phyloP scores from a whole-genome alignment of 1,140 invertebrate species.

The Drosophila varians region DNA sequence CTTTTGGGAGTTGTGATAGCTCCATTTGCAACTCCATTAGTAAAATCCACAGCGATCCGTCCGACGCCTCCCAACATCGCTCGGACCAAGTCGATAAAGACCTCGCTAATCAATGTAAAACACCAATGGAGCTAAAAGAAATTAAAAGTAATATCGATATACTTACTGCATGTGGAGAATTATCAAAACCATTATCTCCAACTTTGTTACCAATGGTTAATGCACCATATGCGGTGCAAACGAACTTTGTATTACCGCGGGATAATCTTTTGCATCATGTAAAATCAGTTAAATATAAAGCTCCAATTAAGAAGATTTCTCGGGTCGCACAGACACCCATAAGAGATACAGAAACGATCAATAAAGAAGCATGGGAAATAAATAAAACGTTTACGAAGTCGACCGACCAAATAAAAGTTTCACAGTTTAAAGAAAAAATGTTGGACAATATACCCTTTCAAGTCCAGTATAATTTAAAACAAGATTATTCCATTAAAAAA shows the following conservation, averaged over 20 bases:
- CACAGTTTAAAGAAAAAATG: neutral
- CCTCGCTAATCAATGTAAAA: neutral
- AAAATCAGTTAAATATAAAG: neutral
- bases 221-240: neutral
- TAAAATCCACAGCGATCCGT: slow-evolving; percentile 68
- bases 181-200: neutral
- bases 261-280: neutral
- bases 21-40: slow-evolving; percentile 66
- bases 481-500: slow-evolving; percentile 24
- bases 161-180: neutral
- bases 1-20: slow-evolving; percentile 64
- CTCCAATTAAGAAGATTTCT: neutral
- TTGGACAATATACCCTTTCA: slow-evolving; percentile 1
- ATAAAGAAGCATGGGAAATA: neutral
- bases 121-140: neutral
- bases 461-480: neutral
- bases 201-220: neutral
- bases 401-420: neutral
- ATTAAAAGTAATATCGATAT: neutral
- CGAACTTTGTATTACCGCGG: neutral
- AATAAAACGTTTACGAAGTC: neutral
- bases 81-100: slow-evolving; percentile 11
- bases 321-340: neutral
- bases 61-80: slow-evolving; percentile 37
- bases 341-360: neutral